Conservation (phyloP, 2,113 vertebrate species). For the Zapornia atra region DNA sequence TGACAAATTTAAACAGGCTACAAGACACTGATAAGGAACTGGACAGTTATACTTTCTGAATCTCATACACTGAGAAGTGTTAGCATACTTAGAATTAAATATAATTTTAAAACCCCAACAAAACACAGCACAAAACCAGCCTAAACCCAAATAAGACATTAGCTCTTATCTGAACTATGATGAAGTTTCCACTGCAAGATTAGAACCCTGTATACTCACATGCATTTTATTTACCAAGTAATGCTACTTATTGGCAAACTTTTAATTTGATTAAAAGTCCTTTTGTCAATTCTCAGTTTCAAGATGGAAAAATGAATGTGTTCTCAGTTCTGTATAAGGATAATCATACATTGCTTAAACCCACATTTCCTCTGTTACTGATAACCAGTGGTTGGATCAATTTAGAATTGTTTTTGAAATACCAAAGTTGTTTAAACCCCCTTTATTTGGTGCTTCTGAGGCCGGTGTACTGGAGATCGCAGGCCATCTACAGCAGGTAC, state of each 20-base stretch:
- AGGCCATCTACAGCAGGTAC: neutral
- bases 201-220: neutral
- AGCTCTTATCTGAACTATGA: neutral
- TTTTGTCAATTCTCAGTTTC: neutral
- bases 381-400: neutral
- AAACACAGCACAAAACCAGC: neutral
- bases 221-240: neutral
- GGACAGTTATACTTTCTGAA: neutral
- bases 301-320: neutral
- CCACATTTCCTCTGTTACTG: neutral
- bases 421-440: neutral
- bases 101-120: too few species aligned
- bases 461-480: neutral
- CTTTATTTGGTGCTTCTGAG: neutral
- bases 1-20: neutral
- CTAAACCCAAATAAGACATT: neutral
- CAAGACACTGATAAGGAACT: neutral
- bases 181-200: neutral
- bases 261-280: neutral
- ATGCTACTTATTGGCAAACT: neutral
- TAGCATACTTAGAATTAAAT: neutral
- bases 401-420: neutral
- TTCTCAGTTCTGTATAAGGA: neutral
- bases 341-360: rapidly evolving
- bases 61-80: neutral